A percentile compares a stretch with the other conserved stretches of the same genome.
Evolutionary conservation across 2,113 vertebrate species (phyloP).

Genomic region (Smithornis capensis): DNA sequence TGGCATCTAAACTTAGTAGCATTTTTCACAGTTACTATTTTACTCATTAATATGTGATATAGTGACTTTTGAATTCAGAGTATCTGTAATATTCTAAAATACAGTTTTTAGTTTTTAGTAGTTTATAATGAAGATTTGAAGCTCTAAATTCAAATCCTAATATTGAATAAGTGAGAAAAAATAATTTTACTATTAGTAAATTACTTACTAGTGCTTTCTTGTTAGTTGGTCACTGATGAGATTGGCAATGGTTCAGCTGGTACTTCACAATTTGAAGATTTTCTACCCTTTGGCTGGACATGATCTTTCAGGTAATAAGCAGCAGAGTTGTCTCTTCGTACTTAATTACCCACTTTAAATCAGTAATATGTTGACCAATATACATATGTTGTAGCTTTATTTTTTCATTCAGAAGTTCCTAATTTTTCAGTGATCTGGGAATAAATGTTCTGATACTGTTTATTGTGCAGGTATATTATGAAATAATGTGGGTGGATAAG

Average conservation of each 20-base stretch:
- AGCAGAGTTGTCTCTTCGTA: background rate
- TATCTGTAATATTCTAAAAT: background rate
- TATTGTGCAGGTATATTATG: background rate
- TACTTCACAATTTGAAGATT: slow-evolving; percentile 90
- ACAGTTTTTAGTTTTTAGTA: background rate
- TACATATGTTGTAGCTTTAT: background rate
- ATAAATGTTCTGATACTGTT: background rate
- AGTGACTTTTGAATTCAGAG: background rate
- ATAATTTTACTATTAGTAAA: background rate
- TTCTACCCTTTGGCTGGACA: slow-evolving; percentile 96
- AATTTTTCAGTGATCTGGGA: background rate
- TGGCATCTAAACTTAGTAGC: background rate
- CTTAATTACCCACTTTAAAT: background rate
- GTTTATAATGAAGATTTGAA: background rate
- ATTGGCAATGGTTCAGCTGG: slow-evolving; percentile 93
- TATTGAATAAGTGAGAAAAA: background rate
- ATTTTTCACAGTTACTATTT: background rate
- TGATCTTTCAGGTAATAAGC: slow-evolving; percentile 90
- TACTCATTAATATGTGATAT: background rate
- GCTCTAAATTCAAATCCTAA: background rate
- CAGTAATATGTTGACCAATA: background rate
- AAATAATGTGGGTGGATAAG: background rate
- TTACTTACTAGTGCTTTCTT: slow-evolving; percentile 48
- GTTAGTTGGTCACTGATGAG: slow-evolving; percentile 98
- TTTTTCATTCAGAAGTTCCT: background rate